A percentile compares a stretch with the other conserved stretches of the same genome.
Evolutionary conservation across 2,113 vertebrate species (phyloP).

Genomic region (Rhodinocichla rosea): DNA sequence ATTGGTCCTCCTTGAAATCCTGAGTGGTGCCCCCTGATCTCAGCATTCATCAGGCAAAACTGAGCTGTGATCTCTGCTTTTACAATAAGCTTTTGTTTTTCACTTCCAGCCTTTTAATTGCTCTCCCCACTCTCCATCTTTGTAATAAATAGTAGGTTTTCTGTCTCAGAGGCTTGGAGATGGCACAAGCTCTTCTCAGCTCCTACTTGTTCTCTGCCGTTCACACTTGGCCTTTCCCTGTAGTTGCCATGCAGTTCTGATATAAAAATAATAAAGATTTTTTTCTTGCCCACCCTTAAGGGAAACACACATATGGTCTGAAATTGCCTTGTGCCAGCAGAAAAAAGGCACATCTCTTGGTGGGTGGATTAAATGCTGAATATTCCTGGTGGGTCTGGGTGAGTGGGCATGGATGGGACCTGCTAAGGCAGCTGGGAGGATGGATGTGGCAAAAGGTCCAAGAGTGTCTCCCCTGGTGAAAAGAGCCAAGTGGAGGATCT

Average conservation of each 20-base stretch:
- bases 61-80: background rate
- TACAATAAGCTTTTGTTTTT: background rate
- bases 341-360: background rate
- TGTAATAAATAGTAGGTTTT: background rate
- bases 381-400: background rate
- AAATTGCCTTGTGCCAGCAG: background rate
- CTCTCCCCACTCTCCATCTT: background rate
- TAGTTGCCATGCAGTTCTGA: background rate
- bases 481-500: background rate
- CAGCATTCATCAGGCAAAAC: background rate
- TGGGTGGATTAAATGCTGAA: constrained; percentile 10
- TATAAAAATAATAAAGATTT: background rate
- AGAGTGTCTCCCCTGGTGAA: background rate
- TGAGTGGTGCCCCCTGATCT: background rate
- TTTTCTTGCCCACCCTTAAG: background rate
- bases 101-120: background rate
- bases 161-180: background rate
- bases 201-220: accelerated
- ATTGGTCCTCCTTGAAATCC: background rate
- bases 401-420: background rate
- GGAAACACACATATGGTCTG: constrained; percentile 34
- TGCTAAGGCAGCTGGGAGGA: background rate
- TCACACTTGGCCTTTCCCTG: background rate
- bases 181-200: background rate
- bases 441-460: background rate